phyloP scores from a whole-genome alignment of 2,797 vertebrate species.

The Iguana delicatissima region DNA sequence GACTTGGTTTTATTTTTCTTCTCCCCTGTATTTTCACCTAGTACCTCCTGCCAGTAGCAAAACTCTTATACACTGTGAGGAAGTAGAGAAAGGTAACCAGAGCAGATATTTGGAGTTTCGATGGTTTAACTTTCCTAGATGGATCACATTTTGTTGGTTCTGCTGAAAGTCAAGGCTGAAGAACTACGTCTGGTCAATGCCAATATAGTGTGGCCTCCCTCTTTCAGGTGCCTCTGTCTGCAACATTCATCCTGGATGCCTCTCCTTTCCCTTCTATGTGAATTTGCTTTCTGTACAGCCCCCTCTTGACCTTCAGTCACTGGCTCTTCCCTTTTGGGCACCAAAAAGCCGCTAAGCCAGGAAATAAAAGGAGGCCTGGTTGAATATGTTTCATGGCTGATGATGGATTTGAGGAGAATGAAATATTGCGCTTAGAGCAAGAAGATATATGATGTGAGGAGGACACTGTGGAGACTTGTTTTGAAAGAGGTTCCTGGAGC shows the following conservation, averaged over 20 bases:
- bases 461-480: conserved; percentile 1
- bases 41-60: conserved; percentile 27
- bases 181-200: neutral
- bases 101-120: neutral
- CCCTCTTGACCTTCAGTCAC: fast-evolving
- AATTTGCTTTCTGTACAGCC: neutral
- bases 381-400: neutral
- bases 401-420: fast-evolving
- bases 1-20: conserved; percentile 56
- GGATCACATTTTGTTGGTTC: neutral
- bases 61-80: conserved; percentile 8
- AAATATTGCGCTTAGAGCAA: neutral
- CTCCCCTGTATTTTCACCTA: neutral
- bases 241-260: neutral
- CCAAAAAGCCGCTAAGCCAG: fast-evolving
- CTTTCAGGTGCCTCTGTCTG: conserved; percentile 20
- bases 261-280: neutral
- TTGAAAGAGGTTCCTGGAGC: conserved; percentile 5
- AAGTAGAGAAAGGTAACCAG: conserved; percentile 3
- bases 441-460: neutral
- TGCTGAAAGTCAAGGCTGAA: neutral
- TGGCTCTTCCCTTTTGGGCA: neutral
- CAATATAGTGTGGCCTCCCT: neutral
- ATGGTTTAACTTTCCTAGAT: neutral
- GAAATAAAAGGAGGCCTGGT: fast-evolving